These are phyloP conservation scores for Mohoua ochrocephala DNA, from an alignment of 2,113 vertebrate genomes.

Conservation along the genomic window DNA sequence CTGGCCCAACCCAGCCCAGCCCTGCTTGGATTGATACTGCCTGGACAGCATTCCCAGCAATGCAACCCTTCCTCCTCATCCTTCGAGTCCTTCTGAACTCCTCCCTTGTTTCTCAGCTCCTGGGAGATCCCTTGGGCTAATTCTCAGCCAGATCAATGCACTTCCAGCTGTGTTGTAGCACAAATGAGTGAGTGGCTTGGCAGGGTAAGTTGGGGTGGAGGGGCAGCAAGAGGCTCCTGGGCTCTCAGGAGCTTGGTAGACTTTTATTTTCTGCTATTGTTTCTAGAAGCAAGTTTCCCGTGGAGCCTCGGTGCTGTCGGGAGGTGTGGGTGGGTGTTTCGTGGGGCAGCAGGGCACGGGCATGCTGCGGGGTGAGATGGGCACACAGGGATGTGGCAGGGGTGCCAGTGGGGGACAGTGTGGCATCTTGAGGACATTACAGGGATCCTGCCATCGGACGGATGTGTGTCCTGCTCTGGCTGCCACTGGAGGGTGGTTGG, in stretches of 20 bases:
- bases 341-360: neutral
- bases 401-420: neutral
- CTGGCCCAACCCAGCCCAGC: neutral
- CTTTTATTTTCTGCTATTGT: neutral
- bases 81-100: neutral
- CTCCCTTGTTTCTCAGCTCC: neutral
- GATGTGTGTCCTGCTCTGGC: too few species aligned
- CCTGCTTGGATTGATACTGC: neutral
- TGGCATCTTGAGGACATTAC: neutral
- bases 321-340: neutral
- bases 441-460: neutral
- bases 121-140: neutral
- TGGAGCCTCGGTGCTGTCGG: rapidly evolving
- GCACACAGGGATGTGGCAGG: neutral
- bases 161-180: neutral
- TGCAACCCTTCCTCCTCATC: neutral
- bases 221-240: rapidly evolving
- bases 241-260: neutral
- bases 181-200: rapidly evolving
- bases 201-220: neutral
- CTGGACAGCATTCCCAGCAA: neutral
- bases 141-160: neutral
- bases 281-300: neutral
- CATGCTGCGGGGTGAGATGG: neutral
- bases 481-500: neutral